Base-by-base conservation (phyloP, 92 coral and sea anemone genomes). In the Palythoa grandis region DNA sequence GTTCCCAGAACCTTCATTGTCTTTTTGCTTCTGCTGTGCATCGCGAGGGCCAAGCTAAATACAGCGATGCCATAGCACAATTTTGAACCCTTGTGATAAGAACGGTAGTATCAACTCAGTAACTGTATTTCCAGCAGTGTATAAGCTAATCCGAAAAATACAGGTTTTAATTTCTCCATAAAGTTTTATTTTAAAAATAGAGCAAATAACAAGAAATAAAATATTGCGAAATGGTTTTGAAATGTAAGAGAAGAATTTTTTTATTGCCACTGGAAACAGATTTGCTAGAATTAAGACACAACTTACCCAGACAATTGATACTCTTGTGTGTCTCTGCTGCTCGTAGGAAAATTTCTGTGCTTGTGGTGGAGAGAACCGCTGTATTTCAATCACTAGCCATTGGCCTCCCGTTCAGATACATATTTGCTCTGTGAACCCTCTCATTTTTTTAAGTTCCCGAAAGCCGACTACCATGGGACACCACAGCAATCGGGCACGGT, bases 1-100 rank as follows among this genome's bases (percentile, higher is more conserved):
- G 74, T 80, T 65, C 40, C 74, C 85, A 22, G 65, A 80, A 67
- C 19, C 82, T 57, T 76, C 40, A 11, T 56, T 9, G 74, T 23
- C 74, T 23, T 17, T 61, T 80, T 80, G 67, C 61, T 25, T 80
- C 75, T 66, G 85, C 85, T 80, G 85, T 80, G 85, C 85, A 43
- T 80, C 70, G 85, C 17, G 85, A 80, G 74, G 17, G 70, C 72
- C 83, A 39, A 13, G 43, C 63, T 53, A 22, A 52, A 60, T 15
- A 29, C 35, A 38, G 71, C 14, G 70, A 29, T 47, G 56, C 35
- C 22, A 79, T 3, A 78, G 52, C 65, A 13, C 38, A 60, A 43
- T 20, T 22, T 47, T 66, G 74, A 22, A 66, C 85, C 74, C 85
- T 61, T 80, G 73, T 38, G 85, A 80, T 40, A 39, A 12, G 24